These are phyloP conservation scores for Listronotus bonariensis DNA, from an alignment of 1,140 invertebrate species.

Conservation along the genomic window DNA sequence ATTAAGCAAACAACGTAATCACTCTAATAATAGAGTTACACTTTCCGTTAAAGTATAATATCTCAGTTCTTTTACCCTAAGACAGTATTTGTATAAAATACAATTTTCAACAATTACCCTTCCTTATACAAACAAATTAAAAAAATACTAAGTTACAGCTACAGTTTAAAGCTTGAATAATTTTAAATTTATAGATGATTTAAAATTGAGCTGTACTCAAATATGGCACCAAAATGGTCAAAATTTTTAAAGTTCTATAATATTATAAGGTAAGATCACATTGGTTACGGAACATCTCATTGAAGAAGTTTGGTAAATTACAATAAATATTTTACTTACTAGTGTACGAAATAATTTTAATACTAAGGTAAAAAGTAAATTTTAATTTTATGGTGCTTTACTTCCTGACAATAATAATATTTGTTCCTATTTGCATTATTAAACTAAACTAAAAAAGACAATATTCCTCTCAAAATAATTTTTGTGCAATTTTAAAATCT, in stretches of 20 bases:
- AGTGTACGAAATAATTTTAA: slow-evolving; percentile 6
- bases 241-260: slow-evolving; percentile 40
- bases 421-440: no score
- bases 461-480: no score
- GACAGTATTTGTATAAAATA: slow-evolving; percentile 33
- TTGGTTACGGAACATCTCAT: slow-evolving; percentile 54
- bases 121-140: slow-evolving; percentile 47
- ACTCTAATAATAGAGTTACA: slow-evolving; percentile 44
- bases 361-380: no score
- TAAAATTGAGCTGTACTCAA: slow-evolving; percentile 57
- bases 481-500: no score
- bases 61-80: slow-evolving; percentile 45
- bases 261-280: slow-evolving; percentile 46
- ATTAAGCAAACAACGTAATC: slow-evolving; percentile 17
- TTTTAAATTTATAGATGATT: slow-evolving; percentile 49
- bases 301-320: slow-evolving; percentile 48
- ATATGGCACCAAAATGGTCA: slow-evolving; percentile 57
- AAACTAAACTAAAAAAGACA: no score
- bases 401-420: no score
- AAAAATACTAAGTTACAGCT: slow-evolving; percentile 47
- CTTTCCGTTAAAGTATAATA: slow-evolving; percentile 46
- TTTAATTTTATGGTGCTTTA: no score
- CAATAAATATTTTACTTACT: slow-evolving; percentile 7
- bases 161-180: slow-evolving; percentile 54
- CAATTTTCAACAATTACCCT: slow-evolving; percentile 45